Conservation (phyloP, 2,888 invertebrate species). For the Agriotes lineatus region DNA sequence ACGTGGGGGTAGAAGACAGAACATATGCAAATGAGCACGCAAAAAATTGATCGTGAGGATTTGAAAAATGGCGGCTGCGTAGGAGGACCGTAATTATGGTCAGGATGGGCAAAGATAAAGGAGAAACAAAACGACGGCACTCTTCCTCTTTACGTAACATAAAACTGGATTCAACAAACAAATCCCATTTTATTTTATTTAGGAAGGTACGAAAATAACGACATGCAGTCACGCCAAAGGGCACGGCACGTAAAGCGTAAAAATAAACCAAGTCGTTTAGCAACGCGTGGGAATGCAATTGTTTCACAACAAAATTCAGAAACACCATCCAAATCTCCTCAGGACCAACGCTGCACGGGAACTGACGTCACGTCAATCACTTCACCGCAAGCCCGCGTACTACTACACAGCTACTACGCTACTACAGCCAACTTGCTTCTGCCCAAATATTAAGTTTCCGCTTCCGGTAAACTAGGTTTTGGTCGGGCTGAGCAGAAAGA, state of each 20-base stretch:
- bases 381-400: neutral
- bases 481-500: neutral
- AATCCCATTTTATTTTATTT: slow-evolving; percentile 26
- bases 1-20: neutral
- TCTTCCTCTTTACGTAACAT: slow-evolving; percentile 5
- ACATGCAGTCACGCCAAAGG: slow-evolving; percentile 16
- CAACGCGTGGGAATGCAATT: slow-evolving; percentile 15
- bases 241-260: slow-evolving; percentile 12
- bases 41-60: neutral
- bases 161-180: slow-evolving; percentile 14
- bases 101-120: neutral
- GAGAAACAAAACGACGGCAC: neutral
- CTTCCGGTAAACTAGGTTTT: slow-evolving; percentile 19
- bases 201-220: slow-evolving; percentile 24
- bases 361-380: neutral
- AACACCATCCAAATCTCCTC: neutral
- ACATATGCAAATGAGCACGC: neutral
- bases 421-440: slow-evolving; percentile 8
- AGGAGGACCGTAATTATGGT: neutral
- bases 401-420: too few species aligned
- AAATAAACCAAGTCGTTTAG: slow-evolving; percentile 16
- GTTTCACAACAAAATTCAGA: neutral
- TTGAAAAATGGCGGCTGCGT: neutral
- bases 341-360: neutral
- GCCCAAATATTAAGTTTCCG: slow-evolving; percentile 17